Evolutionary conservation across 2,113 vertebrate species (phyloP), one percentile per base, ranked within the genome.

Genomic region (Asarcornis scutulata): DNA sequence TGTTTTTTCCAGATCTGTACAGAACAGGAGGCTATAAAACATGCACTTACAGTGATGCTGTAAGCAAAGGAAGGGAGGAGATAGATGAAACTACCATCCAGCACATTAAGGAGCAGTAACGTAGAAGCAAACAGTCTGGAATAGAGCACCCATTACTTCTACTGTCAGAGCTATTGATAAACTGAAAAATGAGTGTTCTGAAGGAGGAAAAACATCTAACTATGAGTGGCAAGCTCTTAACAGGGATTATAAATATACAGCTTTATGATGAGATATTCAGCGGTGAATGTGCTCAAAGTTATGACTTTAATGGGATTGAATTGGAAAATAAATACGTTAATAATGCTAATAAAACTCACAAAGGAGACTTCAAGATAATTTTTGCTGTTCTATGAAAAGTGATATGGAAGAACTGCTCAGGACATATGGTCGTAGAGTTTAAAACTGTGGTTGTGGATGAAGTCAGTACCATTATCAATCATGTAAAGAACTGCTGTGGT

Each of bases 331-430:
- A 95, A 88, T 78, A 72, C n/a, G 75, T 86, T 92, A 83, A 88
- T 78, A 87, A 88, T 74, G 58, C 58, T 77, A 91, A 81, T 90
- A 95, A 84, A 93, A 84, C 20, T 87, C 34, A 81, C 20, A 85
- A 74, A 93, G 46, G 34, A 79, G 71, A 77, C 55, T 31, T 71
- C 56, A 75, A 46, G 76, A 60, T 93, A 69, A 48, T 89, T 59
- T 75, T 91, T 76, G 72, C 80, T 83, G 22, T 58, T 71, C 68
- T 84, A 7, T 50, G 56, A 86, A 91, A 93, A 88, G n/a, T 29
- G 38, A 68, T 58, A 87, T 18, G 59, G 53, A 88, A 91, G 75
- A 93, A 64, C 58, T 82, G 50, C 59, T 89, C 76, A 62, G 71
- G 73, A 77, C 58, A 80, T 86, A 55, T 44, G 23, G 59, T 13